Evolutionary conservation across 2,888 invertebrate genomes (phyloP).

Genomic region (Lochmaea crataegi): DNA sequence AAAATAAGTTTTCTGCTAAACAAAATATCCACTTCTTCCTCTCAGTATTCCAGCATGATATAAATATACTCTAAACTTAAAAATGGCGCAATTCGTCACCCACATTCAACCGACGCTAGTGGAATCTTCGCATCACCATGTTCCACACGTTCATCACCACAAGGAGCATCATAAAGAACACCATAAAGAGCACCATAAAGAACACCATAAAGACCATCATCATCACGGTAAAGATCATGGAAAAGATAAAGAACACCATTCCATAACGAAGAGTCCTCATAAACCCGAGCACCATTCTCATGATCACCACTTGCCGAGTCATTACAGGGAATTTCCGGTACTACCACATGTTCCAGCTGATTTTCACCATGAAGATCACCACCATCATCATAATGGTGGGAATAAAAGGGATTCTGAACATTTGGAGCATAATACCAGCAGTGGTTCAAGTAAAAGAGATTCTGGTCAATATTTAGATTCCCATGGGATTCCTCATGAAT

Average conservation of each 20-base stretch:
- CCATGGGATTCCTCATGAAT: conserved; percentile 61
- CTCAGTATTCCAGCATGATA: conserved; percentile 9
- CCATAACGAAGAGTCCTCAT: conserved; percentile 36
- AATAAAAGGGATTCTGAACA: conserved; percentile 19
- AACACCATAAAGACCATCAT: conserved; percentile 54
- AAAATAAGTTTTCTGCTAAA: conserved; percentile 9
- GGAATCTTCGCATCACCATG: conserved; percentile 70
- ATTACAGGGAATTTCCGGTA: conserved; percentile 59
- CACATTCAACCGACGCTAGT: conserved; percentile 71
- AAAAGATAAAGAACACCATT: conserved; percentile 46
- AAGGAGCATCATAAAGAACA: conserved; percentile 65
- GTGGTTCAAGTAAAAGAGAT: conserved; percentile 50
- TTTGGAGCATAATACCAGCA: conserved; percentile 30
- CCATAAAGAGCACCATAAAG: conserved; percentile 55
- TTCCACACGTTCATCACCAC: conserved; percentile 66
- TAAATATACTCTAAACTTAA: conserved; percentile 18
- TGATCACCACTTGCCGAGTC: conserved; percentile 28
- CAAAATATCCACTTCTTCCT: conserved; percentile 12
- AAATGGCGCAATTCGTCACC: conserved; percentile 72
- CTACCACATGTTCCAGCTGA: conserved; percentile 52
- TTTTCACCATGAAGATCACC: conserved; percentile 30
- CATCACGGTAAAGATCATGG: conserved; percentile 52
- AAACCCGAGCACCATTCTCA: conserved; percentile 34
- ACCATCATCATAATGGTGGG: conserved; percentile 28
- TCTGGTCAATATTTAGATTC: conserved; percentile 61